These are phyloP conservation scores for Charina bottae DNA, from an alignment of 2,113 vertebrate genomes.

Conservation along the genomic window DNA sequence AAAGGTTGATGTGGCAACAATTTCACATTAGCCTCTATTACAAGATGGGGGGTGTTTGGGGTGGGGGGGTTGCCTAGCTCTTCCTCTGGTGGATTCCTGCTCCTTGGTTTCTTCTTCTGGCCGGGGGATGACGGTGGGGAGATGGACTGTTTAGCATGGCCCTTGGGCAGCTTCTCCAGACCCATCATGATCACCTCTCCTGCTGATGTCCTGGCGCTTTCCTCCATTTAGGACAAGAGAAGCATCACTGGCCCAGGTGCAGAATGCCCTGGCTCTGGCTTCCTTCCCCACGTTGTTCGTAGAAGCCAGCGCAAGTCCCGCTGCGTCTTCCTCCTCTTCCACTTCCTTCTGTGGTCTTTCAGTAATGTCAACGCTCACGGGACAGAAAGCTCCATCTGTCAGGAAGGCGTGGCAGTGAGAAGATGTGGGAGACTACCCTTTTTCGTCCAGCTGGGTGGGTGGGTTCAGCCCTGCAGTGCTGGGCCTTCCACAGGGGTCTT, in stretches of 20 bases:
- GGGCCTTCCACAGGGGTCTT: not conserved
- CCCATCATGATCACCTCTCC: constrained; percentile 74
- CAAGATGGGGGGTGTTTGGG: not conserved
- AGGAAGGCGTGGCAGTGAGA: not conserved
- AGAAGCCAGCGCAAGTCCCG: not conserved
- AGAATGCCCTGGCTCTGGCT: too few relatives aligned
- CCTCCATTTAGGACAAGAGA: constrained; percentile 60
- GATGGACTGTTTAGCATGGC: constrained; percentile 34
- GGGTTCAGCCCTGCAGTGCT: not conserved
- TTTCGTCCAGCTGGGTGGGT: not conserved
- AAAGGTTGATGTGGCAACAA: constrained; percentile 97
- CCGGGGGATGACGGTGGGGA: constrained; percentile 67
- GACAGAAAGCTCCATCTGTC: not conserved
- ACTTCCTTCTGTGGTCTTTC: not conserved
- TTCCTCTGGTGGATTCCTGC: constrained; percentile 67
- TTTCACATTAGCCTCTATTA: constrained; percentile 86
- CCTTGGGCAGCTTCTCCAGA: constrained; percentile 73
- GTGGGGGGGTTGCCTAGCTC: constrained; percentile 43
- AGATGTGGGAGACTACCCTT: not conserved
- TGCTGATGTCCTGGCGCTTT: constrained; percentile 74
- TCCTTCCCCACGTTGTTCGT: too few relatives aligned
- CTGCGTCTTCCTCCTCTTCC: not conserved
- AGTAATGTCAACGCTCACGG: not conserved
- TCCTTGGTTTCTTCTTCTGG: constrained; percentile 95
- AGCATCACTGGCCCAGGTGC: not conserved